Evolutionary conservation across 2,888 invertebrate genomes (phyloP).

Genomic region (Cephus spinipes): DNA sequence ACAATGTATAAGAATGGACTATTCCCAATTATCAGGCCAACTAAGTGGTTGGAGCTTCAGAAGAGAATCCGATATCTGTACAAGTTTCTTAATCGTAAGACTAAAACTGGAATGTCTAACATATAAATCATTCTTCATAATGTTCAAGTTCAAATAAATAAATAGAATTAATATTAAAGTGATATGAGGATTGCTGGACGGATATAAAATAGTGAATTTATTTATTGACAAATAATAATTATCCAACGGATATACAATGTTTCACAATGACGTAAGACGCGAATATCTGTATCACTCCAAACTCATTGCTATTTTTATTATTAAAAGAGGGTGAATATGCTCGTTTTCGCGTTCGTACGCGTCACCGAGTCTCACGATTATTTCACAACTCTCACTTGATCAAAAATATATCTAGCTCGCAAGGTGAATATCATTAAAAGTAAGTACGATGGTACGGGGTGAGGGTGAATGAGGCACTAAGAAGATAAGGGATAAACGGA

Average conservation of each 20-base stretch:
- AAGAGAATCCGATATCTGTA: conserved; percentile 82
- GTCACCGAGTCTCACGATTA: conserved; percentile 33
- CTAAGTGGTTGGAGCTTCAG: conserved; percentile 81
- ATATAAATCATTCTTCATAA: not conserved
- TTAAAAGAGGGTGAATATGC: conserved; percentile 39
- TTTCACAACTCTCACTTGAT: not conserved
- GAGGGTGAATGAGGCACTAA: not conserved
- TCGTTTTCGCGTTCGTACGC: conserved; percentile 43
- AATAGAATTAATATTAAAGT: conserved; percentile 22
- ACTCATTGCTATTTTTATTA: conserved; percentile 35
- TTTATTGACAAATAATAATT: conserved; percentile 53
- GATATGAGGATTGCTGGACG: conserved; percentile 1
- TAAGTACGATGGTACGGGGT: not conserved
- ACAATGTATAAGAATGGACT: conserved; percentile 73
- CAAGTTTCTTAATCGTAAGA: conserved; percentile 83
- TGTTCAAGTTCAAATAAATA: conserved; percentile 2
- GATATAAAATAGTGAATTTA: conserved; percentile 37
- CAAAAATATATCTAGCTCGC: not conserved
- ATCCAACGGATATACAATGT: conserved; percentile 45
- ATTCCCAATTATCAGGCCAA: conserved; percentile 76
- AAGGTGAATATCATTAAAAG: not conserved
- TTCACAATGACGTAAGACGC: conserved; percentile 45
- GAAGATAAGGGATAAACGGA: not conserved
- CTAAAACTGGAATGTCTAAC: conserved; percentile 73
- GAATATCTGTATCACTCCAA: conserved; percentile 44